phyloP scores from a whole-genome alignment of 1,140 invertebrate genomes.

The Heliconius hermathena region DNA sequence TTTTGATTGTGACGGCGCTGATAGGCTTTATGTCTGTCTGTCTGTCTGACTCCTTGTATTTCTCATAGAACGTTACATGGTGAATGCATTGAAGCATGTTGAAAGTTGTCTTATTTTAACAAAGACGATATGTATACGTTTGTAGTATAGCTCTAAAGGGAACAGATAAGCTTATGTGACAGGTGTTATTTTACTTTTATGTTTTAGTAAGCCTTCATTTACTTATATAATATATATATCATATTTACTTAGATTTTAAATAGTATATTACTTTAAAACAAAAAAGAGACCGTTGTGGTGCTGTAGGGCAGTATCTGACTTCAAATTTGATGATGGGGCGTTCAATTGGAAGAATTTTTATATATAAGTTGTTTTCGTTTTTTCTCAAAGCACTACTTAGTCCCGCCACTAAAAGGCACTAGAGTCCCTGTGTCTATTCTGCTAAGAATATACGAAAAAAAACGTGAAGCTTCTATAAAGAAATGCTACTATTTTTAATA shows the following conservation, averaged over 20 bases:
- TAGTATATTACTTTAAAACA: too few relatives aligned
- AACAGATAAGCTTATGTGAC: not conserved
- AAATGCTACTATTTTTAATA: not conserved
- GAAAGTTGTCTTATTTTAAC: constrained; percentile 30
- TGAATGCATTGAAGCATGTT: constrained; percentile 15
- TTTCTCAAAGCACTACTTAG: too few relatives aligned
- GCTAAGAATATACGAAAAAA: not conserved
- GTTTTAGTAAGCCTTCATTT: not conserved
- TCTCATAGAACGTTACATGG: constrained; percentile 26
- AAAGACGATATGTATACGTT: constrained; percentile 32
- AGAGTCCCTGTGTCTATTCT: too few relatives aligned
- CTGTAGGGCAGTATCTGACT: too few relatives aligned
- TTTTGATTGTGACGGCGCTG: constrained; percentile 9
- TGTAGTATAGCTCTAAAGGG: constrained; percentile 28
- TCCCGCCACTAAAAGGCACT: too few relatives aligned
- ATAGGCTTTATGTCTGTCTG: constrained; percentile 25
- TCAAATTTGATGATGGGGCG: too few relatives aligned
- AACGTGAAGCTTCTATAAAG: not conserved
- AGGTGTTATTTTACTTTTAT: not conserved
- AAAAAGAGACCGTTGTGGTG: too few relatives aligned
- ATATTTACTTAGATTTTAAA: too few relatives aligned
- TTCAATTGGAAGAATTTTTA: too few relatives aligned
- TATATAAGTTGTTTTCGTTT: too few relatives aligned
- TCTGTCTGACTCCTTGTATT: not conserved
- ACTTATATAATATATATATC: too few relatives aligned